Base-by-base conservation (phyloP, 2,113 vertebrate species). In the Archocentrus centrarchus region DNA sequence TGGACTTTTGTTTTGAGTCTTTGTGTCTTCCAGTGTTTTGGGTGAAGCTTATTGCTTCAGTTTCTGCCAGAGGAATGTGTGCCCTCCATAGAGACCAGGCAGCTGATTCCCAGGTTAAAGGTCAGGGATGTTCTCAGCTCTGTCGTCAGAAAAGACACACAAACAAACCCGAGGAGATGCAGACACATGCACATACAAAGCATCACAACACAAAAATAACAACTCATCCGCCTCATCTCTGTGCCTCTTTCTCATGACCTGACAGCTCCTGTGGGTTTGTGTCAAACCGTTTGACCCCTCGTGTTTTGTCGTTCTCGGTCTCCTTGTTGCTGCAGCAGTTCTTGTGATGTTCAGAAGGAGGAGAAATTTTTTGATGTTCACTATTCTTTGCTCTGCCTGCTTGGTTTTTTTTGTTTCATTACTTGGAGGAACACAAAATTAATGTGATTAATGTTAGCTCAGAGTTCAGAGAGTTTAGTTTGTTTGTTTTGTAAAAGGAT, bases 181-280 rank as follows among this genome's bases (percentile, higher is more conserved):
- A 64, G 41, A 77, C 53, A 59, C 68, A 77, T 55, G 68, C 44
- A 77, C 86, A 86, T 70, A 77, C 0, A 18, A 62, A 83, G 24
- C 80, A 66, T 86, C 84, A 78, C 63, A 82, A 82, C 64, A 81
- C 63, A 89, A 90, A 89, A 91, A 81, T 59, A 89, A 61, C 4
- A 22, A 13, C 66, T 84, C 64, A 85, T 89, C 87, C 4, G 22
- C 59, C 77, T 84, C 60, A 78, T 76, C 78, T 76, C 55, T 58
- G 22, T 73, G 84, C 9, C 68, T 75, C 75, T 82, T 94, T 95
- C 94, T 94, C 94, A 95, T 68, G 93, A 92, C 93, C 94, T 64
- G 61, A 75, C 32, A 79, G 62, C 76, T 86, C 20, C 83, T 82
- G 55, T 81, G 32, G 50, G 70, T 57, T 63, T 80, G 64, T 1